phyloP scores from a whole-genome alignment of 2,113 vertebrate species.

The Peromyscus californicus region DNA sequence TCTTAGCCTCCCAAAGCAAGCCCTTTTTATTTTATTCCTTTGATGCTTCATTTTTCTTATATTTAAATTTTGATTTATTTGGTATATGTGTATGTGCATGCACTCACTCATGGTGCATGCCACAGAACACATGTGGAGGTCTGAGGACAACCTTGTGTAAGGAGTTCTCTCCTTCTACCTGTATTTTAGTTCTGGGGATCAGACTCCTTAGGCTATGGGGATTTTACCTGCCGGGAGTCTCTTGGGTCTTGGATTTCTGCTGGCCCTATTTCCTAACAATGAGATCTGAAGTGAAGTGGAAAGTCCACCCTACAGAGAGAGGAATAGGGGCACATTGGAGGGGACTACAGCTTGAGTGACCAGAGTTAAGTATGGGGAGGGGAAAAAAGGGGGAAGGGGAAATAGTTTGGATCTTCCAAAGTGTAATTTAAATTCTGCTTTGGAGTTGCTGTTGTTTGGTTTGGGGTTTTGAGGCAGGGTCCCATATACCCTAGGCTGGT shows the following conservation, averaged over 20 bases:
- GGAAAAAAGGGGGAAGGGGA: neutral
- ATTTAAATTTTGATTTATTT: neutral
- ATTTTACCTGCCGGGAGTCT: no score
- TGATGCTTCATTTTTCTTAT: neutral
- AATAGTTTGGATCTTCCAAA: neutral
- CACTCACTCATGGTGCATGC: neutral
- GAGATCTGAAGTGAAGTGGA: neutral
- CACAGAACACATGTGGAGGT: neutral
- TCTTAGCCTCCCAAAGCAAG: neutral
- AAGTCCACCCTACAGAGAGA: neutral
- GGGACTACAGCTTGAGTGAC: neutral
- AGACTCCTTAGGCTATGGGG: neutral
- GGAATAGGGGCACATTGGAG: neutral
- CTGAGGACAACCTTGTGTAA: neutral
- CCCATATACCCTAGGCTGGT: neutral
- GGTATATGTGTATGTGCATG: no score
- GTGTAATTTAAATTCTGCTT: neutral
- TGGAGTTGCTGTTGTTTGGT: neutral
- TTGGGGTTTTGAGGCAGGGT: neutral
- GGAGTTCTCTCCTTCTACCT: neutral
- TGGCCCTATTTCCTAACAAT: neutral
- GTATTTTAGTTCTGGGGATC: no score
- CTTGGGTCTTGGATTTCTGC: neutral
- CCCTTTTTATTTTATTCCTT: slow-evolving; percentile 15
- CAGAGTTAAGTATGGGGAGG: neutral